phyloP scores from a whole-genome alignment of 2,888 invertebrate species.

The Troglohyphantes excavatus region DNA sequence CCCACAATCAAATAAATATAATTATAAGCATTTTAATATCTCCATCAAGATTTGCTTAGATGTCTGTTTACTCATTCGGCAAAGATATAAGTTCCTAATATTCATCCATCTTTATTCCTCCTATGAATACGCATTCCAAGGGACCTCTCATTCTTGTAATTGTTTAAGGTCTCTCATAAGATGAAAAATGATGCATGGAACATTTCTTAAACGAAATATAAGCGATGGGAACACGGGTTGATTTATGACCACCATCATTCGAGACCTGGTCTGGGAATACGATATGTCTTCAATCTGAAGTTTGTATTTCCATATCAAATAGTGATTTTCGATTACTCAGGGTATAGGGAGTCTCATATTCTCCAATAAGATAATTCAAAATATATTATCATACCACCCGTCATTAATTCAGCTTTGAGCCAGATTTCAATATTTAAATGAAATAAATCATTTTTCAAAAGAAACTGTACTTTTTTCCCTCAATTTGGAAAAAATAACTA shows the following conservation, averaged over 20 bases:
- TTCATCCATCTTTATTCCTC: slow-evolving; percentile 12
- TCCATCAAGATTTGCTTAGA: neutral
- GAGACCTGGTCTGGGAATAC: slow-evolving; percentile 7
- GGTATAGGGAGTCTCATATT: neutral
- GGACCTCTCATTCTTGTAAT: slow-evolving; percentile 21
- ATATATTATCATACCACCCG: neutral
- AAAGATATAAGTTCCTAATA: neutral
- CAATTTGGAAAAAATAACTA: too few relatives aligned
- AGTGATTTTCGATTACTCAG: neutral
- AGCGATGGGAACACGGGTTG: slow-evolving; percentile 11
- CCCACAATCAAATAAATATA: too few relatives aligned
- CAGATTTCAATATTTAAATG: too few relatives aligned
- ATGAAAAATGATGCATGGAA: slow-evolving; percentile 38
- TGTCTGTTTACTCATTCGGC: neutral
- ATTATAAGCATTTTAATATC: neutral
- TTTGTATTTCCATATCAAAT: slow-evolving; percentile 20
- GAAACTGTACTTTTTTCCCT: too few relatives aligned
- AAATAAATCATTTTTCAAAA: too few relatives aligned
- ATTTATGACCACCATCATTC: slow-evolving; percentile 42
- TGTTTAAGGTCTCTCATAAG: slow-evolving; percentile 10
- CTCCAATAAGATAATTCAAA: neutral
- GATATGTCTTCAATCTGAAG: slow-evolving; percentile 28
- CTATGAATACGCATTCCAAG: neutral
- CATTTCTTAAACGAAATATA: slow-evolving; percentile 13
- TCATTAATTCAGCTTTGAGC: too few relatives aligned